Base-by-base conservation (phyloP, 2,888 invertebrate species). In the Agrochola macilenta region DNA sequence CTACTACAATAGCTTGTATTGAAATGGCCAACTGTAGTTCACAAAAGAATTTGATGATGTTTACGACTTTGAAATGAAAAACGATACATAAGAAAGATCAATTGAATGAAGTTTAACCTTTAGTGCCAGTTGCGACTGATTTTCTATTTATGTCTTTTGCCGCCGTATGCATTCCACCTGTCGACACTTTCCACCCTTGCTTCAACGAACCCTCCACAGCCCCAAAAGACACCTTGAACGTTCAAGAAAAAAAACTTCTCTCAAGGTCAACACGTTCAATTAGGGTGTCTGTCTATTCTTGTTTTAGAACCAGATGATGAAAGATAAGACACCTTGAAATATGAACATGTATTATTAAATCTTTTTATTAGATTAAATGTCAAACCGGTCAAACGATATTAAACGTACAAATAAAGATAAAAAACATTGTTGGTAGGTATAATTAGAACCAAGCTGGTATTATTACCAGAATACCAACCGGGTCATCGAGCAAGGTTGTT, bases 401-500 rank as follows among this genome's bases (percentile, higher is more conserved):
- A 71, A 82, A 65, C 64, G 69, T 17, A 58, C 61, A 60, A 60
- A 82, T 61, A 71, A 69, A 69, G 68, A 66, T 75, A 58, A 63
- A 79, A 79, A 66, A 46, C 30, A n/a, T 57, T 68, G 52, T 60
- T 20, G 43, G 35, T 78, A 75, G 58, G 78, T 77, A 82, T 66
- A 85, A 76, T 85, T 77, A 72, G n/a, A 54, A 54, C 35, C 30
- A 65, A 69, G 69, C 76, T 54, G 75, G 75, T 77, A 81, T 73
- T 35, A 75, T 58, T 46, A 60, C 5, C 12, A 26, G 30, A 68
- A 73, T 61, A 80, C 39, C n/a, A 68, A 64, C 23, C 66, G 58
- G 74, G 69, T 79, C 74, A 78, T 68, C 46, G 60, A 57, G 43
- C 70, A 77, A 86, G 66, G 76, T 76, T 87, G 75, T 70, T 76